Evolutionary conservation across 1,140 invertebrate genomes (phyloP).

Genomic region (Drosophila grimshawi): DNA sequence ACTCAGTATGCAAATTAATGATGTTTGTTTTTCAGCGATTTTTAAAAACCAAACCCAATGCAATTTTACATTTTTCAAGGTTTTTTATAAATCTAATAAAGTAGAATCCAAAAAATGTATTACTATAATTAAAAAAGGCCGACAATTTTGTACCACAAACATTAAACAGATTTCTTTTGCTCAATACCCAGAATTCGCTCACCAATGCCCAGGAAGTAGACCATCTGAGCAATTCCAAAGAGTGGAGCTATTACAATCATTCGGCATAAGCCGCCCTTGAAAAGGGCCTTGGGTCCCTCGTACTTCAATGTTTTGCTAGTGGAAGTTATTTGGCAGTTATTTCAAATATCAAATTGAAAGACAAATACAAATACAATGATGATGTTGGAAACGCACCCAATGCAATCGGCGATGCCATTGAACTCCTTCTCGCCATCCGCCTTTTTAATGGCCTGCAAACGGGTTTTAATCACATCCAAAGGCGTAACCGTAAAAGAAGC

Average conservation of each 20-base stretch:
- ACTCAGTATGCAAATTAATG: no score
- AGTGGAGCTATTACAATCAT: constrained; percentile 99
- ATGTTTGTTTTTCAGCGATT: no score
- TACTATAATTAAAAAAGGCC: no score
- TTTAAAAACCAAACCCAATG: no score
- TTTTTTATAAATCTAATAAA: background rate
- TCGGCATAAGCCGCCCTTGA: constrained; percentile 98
- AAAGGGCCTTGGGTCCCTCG: constrained; percentile 97
- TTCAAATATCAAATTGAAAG: constrained; percentile 88
- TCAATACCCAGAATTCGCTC: constrained; percentile 92
- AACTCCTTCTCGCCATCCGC: constrained; percentile 94
- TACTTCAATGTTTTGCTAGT: constrained; percentile 93
- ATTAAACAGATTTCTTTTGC: constrained; percentile 40
- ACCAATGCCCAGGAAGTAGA: constrained; percentile 98
- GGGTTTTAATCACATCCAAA: constrained; percentile 98
- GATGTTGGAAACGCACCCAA: constrained; percentile 88
- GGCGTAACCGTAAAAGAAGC: constrained; percentile 97
- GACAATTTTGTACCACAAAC: background rate
- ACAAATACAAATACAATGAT: constrained; percentile 83
- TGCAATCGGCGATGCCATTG: constrained; percentile 94
- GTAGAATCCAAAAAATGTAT: no score
- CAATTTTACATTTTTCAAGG: no score
- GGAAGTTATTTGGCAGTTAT: constrained; percentile 88
- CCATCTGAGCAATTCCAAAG: constrained; percentile 99
- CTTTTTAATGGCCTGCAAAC: constrained; percentile 96